Evolutionary conservation across 2,113 vertebrate species (phyloP).

Genomic region (Empidonax alnorum): DNA sequence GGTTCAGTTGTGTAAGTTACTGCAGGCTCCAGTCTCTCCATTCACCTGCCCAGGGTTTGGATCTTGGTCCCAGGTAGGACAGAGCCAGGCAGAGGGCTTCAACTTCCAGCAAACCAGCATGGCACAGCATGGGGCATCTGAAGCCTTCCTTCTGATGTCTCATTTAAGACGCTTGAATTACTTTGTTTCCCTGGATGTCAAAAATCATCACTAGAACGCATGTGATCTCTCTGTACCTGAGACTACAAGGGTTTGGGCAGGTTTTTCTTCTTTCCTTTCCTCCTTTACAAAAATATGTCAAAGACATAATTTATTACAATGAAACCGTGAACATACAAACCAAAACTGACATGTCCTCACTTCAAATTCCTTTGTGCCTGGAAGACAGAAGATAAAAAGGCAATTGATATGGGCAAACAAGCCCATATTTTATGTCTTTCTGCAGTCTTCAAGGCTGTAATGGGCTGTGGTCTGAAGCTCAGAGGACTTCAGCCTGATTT

Average conservation of each 20-base stretch:
- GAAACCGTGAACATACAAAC: slow-evolving; percentile 31
- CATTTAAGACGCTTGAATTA: not conserved
- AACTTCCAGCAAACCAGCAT: not conserved
- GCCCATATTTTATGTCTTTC: slow-evolving; percentile 55
- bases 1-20: not conserved
- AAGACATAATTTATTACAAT: slow-evolving; percentile 63
- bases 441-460: slow-evolving; percentile 15
- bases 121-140: not conserved
- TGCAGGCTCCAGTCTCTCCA: not conserved
- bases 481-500: slow-evolving; percentile 49
- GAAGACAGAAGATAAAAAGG: slow-evolving; percentile 62
- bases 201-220: not conserved
- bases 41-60: not conserved
- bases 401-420: slow-evolving; percentile 64
- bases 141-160: not conserved
- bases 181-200: not conserved
- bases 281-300: slow-evolving; percentile 24
- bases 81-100: not conserved
- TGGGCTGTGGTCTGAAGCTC: slow-evolving; percentile 1
- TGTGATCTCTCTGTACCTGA: slow-evolving; percentile 27
- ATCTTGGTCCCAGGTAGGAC: not conserved
- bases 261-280: not conserved
- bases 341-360: slow-evolving; percentile 54
- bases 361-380: slow-evolving; percentile 47
- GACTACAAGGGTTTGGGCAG: not conserved